Evolutionary conservation across 2,797 vertebrate genomes (phyloP), one percentile per base, ranked within the genome.

Genomic region (Tinamus major): DNA sequence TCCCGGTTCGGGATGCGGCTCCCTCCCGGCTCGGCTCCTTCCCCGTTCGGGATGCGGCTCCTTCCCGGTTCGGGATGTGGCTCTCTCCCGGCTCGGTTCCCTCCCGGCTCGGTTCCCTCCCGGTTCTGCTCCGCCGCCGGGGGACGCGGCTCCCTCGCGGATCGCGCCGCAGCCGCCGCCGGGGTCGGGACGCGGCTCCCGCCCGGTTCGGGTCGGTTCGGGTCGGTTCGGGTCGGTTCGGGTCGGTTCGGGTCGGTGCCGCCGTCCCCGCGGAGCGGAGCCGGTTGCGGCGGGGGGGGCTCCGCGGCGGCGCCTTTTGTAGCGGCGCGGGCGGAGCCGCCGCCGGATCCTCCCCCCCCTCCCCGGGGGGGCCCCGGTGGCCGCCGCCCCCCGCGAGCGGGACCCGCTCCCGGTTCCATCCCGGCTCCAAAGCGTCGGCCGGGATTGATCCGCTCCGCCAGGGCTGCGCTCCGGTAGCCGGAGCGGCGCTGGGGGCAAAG

Each of bases 281-380:
- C 76, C 58, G 79, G 71, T 70, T 84, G 92, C 78, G 8, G 53
- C 74, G 29, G 21, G 15, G 15, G 48, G 70, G 64, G 13, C 31
- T 2, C 53, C 49, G 51, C 51, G 6, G 13, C 3, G 58, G 71
- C 26, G 19, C 68, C 55, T 91, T 93, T 94, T 93, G 37, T 86
- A 19, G 42, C 88, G 39, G 63, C 2, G 78, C 85, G 72, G 88
- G 78, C 72, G 81, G 93, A 79, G 88, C 74, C 81, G 72, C 79
- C 33, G 5, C 15, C 2, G 39, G 75, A 35, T 49, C 93, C 88
- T 71, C 80, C 4, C 65, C 49, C 61, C 27, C 17, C 33, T 4
- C 12, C 26, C 21, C 42, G 12, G 24, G 49, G 49, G 49, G 48
- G 44, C 44, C 44, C 44, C 18, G 44, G 44, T 19, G 44, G 44